Evolutionary conservation across 2,888 invertebrate genomes (phyloP).

Genomic region (Drosophila paracracens): DNA sequence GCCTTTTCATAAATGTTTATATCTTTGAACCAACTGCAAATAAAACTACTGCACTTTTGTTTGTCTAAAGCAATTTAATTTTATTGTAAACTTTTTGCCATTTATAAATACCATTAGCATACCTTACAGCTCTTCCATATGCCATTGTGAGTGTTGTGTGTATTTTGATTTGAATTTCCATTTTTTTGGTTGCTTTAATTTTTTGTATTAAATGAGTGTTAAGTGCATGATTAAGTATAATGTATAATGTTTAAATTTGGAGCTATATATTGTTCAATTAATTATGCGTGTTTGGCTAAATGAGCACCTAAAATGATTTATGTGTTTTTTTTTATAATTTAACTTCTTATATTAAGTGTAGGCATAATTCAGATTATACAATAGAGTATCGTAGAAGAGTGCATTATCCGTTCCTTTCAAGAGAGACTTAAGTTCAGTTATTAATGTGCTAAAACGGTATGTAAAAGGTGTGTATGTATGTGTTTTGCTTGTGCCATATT

Average conservation of each 20-base stretch:
- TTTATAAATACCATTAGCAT: constrained; percentile 60
- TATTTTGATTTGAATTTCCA: constrained; percentile 27
- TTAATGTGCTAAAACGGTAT: constrained; percentile 50
- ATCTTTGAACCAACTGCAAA: constrained; percentile 6
- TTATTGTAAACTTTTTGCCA: constrained; percentile 71
- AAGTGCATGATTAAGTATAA: constrained; percentile 63
- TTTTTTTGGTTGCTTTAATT: constrained; percentile 15
- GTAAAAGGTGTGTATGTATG: constrained; percentile 29
- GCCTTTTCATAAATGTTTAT: background rate
- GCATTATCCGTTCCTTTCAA: constrained; percentile 22
- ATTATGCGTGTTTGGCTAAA: constrained; percentile 53
- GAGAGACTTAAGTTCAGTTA: constrained; percentile 30
- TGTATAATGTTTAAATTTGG: constrained; percentile 60
- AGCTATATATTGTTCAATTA: constrained; percentile 54
- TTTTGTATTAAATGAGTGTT: constrained; percentile 57
- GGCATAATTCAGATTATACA: constrained; percentile 30
- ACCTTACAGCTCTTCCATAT: constrained; percentile 52
- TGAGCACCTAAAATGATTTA: constrained; percentile 66
- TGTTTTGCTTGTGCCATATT: constrained; percentile 47
- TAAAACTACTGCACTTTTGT: constrained; percentile 12
- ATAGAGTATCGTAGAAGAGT: constrained; percentile 43
- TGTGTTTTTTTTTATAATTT: constrained; percentile 32
- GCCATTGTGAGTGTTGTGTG: constrained; percentile 38
- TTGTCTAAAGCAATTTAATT: constrained; percentile 75
- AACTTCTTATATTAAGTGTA: constrained; percentile 50